phyloP scores from a whole-genome alignment of 2,888 invertebrate genomes.

The Euplagia quadripunctaria region DNA sequence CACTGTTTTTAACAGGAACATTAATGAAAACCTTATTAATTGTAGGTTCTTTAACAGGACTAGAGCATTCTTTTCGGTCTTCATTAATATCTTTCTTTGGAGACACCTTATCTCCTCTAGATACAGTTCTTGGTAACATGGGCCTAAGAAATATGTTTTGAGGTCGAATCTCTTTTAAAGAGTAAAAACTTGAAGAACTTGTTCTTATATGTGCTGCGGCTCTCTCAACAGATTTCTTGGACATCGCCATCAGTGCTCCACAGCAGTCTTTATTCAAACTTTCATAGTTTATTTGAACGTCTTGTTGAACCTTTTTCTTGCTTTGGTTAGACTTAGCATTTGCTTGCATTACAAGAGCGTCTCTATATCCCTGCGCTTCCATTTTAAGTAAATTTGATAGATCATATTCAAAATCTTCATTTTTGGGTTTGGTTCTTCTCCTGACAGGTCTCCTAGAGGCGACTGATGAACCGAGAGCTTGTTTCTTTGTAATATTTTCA shows the following conservation, averaged over 20 bases:
- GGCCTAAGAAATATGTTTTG: conserved; percentile 75
- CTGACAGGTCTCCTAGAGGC: conserved; percentile 88
- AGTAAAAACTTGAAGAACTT: conserved; percentile 53
- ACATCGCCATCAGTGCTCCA: conserved; percentile 74
- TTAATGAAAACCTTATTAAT: conserved; percentile 35
- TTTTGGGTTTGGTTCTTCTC: conserved; percentile 89
- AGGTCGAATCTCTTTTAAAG: conserved; percentile 61
- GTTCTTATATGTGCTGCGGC: conserved; percentile 74
- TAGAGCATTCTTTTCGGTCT: conserved; percentile 86
- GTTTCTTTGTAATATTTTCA: conserved; percentile 67
- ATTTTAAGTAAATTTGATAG: conserved; percentile 87
- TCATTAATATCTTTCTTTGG: conserved; percentile 72
- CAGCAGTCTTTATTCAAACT: conserved; percentile 73
- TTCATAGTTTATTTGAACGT: conserved; percentile 64
- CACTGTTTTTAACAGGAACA: conserved; percentile 28
- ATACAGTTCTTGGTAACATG: conserved; percentile 70
- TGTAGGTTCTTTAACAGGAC: conserved; percentile 90
- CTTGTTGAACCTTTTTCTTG: conserved; percentile 70
- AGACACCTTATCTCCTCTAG: conserved; percentile 72
- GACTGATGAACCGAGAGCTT: conserved; percentile 52
- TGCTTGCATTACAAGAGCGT: conserved; percentile 62
- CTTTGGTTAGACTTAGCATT: conserved; percentile 62
- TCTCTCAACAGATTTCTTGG: conserved; percentile 72
- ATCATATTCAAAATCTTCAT: conserved; percentile 92
- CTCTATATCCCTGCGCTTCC: conserved; percentile 83